Evolutionary conservation across 2,888 invertebrate genomes (phyloP).

Genomic region (Lobophora halterata): DNA sequence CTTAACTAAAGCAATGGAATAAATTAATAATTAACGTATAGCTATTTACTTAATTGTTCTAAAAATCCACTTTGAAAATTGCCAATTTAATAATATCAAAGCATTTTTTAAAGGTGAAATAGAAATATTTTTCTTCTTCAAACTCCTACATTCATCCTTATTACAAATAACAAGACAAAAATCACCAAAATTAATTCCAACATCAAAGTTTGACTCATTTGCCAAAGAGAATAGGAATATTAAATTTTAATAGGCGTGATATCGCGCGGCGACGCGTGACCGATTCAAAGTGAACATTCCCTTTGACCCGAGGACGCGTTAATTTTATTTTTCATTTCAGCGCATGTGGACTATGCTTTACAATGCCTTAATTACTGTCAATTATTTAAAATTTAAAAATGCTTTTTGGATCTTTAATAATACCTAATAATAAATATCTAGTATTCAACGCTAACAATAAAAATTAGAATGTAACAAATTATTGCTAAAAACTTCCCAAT

Average conservation of each 20-base stretch:
- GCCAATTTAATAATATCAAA: no score
- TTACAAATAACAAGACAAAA: conserved; percentile 10
- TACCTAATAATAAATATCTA: no score
- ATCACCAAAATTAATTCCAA: conserved; percentile 26
- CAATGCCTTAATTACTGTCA: conserved; percentile 41
- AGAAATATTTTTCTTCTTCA: no score
- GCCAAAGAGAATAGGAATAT: conserved; percentile 52
- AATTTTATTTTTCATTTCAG: conserved; percentile 45
- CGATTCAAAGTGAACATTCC: conserved; percentile 57
- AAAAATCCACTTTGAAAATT: no score
- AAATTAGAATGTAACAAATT: no score
- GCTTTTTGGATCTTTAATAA: conserved; percentile 11
- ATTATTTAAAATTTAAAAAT: conserved; percentile 27
- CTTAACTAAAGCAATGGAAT: no score
- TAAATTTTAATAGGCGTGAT: conserved; percentile 53
- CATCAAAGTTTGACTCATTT: conserved; percentile 43
- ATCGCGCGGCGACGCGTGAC: conserved; percentile 49
- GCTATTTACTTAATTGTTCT: no score
- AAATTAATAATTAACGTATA: no score
- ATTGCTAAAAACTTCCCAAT: no score
- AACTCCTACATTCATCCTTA: conserved; percentile 9
- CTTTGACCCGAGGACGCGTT: conserved; percentile 50
- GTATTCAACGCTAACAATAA: no score
- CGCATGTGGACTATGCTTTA: conserved; percentile 35
- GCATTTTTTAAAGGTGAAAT: no score